Evolutionary conservation across 2,113 vertebrate species (phyloP), one percentile per base, ranked within the genome.

Genomic region (Mohoua ochrocephala): DNA sequence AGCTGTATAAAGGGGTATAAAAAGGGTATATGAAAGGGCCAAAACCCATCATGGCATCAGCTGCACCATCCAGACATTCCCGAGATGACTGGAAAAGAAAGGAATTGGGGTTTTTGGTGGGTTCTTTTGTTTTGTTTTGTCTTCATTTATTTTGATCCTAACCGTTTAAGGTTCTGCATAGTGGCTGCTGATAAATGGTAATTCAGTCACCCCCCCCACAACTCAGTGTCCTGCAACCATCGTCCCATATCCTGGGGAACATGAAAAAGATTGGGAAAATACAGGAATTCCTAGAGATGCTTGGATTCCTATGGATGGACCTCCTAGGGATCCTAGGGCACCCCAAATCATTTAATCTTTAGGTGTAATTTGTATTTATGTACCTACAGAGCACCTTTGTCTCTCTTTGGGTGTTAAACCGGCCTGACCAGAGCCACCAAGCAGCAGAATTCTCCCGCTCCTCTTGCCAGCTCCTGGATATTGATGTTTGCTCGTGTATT

Each of bases 311-410:
- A 11, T 12, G 27, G 41, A 71, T 42, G 19, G 11, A 28, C 6
- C 42, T 21, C 28, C 27, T 9, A 14, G 23, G 35, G 28, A 28
- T 27, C 54, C 37, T 10, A 31, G 16, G 22, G 8, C 27, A 39
- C 42, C 24, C 16, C 35, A 50, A 53, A 37, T 20, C 54, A 44
- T 7, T 67, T 17, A 1, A 64, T 30, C 17, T 59, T 70, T 5
- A 18, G 4, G 6, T 30, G 4, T 21, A 3, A 89, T 65, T 68
- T 28, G 0, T 41, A 19, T 4, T 42, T 16, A 15, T 1, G 3
- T 7, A 17, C 30, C 24, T 10, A 13, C 0, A 31, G 9, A 78
- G 10, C 16, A 71, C 13, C n/a, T 68, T 33, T 35, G 12, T 30
- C 52, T 70, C 39, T 63, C 41, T 47, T 31, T 89, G 47, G 52